These are phyloP conservation scores for Dicyrtomina minuta DNA, from an alignment of 2,888 invertebrate genomes.

Conservation along the genomic window DNA sequence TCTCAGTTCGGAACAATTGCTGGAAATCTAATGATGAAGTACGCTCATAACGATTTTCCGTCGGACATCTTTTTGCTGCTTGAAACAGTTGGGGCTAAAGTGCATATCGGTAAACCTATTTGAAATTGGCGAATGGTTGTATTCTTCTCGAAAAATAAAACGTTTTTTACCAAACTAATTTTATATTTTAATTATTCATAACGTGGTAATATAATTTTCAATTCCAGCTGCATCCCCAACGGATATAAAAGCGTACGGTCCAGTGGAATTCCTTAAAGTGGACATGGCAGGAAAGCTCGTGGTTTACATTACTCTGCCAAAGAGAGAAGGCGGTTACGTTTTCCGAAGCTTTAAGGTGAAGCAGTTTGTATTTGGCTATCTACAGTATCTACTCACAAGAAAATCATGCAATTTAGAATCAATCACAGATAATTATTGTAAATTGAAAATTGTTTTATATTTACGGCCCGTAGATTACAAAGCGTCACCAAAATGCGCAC, in stretches of 20 bases:
- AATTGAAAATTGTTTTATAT: too few relatives aligned
- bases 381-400: not conserved
- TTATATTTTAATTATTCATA: too few relatives aligned
- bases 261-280: conserved; percentile 63
- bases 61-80: conserved; percentile 70
- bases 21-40: conserved; percentile 72
- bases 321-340: conserved; percentile 57
- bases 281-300: conserved; percentile 70
- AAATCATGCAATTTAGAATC: not conserved
- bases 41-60: conserved; percentile 67
- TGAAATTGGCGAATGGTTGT: too few relatives aligned
- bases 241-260: conserved; percentile 19
- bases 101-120: conserved; percentile 54
- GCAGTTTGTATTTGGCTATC: too few relatives aligned
- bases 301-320: conserved; percentile 61
- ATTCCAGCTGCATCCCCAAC: conserved; percentile 23
- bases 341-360: conserved; percentile 71
- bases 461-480: conserved; percentile 78
- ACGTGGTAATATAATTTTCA: too few relatives aligned
- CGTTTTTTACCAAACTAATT: too few relatives aligned
- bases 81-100: conserved; percentile 55
- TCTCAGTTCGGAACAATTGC: conserved; percentile 64
- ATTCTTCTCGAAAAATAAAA: too few relatives aligned
- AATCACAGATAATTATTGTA: too few relatives aligned
- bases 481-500: conserved; percentile 73